Conservation (phyloP, 2,113 vertebrate species). For the Limnothrissa miodon region DNA sequence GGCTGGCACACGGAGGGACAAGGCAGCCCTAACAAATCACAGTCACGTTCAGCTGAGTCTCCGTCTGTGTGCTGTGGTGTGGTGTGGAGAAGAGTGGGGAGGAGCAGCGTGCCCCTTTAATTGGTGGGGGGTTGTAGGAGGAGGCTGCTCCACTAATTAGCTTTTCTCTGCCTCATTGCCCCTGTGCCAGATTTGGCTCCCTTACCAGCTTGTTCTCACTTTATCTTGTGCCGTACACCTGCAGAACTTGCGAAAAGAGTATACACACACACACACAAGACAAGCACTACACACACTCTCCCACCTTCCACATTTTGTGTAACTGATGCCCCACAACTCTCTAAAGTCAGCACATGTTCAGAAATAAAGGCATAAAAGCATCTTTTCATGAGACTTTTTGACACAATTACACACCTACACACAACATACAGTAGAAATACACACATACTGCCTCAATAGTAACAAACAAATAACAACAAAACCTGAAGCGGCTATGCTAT, state of each 20-base stretch:
- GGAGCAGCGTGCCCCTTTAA: conserved; percentile 34
- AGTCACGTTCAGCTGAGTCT: conserved; percentile 26
- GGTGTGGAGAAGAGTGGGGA: background rate
- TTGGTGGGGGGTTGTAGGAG: conserved; percentile 35
- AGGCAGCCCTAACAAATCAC: conserved; percentile 33
- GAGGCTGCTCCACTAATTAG: conserved; percentile 45
- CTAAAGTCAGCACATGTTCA: background rate
- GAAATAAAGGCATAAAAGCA: background rate
- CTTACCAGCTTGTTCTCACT: conserved; percentile 35
- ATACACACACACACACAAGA: conserved; percentile 15
- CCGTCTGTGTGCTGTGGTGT: conserved; percentile 22
- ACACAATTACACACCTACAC: background rate
- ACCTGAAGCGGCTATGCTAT: no score
- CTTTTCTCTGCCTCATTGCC: conserved; percentile 47
- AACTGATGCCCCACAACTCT: background rate
- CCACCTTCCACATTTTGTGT: background rate
- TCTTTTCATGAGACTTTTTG: background rate
- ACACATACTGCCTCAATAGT: background rate
- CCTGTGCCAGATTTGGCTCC: conserved; percentile 40
- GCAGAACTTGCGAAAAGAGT: conserved; percentile 1
- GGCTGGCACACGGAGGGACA: background rate
- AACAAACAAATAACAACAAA: background rate
- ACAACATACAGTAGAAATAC: background rate
- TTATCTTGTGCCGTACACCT: conserved; percentile 39
- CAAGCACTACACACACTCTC: background rate